Conservation (phyloP, 2,113 vertebrate species). For the Hemiprocne comata region DNA sequence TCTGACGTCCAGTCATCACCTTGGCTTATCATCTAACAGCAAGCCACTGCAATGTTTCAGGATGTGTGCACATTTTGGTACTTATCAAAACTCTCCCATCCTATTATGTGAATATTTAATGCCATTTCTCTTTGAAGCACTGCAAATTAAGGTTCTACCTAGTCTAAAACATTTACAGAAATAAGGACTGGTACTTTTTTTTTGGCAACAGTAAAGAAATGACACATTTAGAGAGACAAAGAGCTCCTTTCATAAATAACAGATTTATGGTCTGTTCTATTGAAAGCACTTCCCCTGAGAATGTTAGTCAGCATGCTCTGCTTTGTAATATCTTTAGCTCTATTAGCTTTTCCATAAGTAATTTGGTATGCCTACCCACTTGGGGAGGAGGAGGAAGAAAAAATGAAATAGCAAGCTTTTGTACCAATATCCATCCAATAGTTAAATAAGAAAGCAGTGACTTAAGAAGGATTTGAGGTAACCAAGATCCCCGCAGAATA, state of each 20-base stretch:
- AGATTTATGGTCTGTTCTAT: not conserved
- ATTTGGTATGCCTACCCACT: not conserved
- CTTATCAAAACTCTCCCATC: not conserved
- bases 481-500: not conserved
- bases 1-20: not conserved
- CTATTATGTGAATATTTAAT: not conserved
- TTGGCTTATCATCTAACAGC: not conserved
- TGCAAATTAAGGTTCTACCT: not conserved
- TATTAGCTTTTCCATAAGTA: slow-evolving; percentile 31
- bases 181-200: not conserved
- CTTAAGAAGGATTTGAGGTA: not conserved
- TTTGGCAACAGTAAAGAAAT: slow-evolving; percentile 13
- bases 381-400: not conserved
- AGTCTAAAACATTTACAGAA: not conserved
- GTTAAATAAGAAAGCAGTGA: not conserved
- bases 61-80: not conserved
- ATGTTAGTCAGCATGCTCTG: slow-evolving; percentile 7
- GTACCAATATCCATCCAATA: not conserved
- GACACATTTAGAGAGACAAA: slow-evolving; percentile 2
- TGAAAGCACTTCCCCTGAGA: slow-evolving; percentile 38
- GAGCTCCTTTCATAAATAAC: slow-evolving; percentile 4
- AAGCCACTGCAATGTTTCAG: not conserved
- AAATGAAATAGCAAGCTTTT: not conserved
- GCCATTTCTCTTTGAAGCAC: not conserved
- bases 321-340: not conserved